Evolutionary conservation across 2,797 vertebrate genomes (phyloP).

Genomic region (Luscinia luscinia): DNA sequence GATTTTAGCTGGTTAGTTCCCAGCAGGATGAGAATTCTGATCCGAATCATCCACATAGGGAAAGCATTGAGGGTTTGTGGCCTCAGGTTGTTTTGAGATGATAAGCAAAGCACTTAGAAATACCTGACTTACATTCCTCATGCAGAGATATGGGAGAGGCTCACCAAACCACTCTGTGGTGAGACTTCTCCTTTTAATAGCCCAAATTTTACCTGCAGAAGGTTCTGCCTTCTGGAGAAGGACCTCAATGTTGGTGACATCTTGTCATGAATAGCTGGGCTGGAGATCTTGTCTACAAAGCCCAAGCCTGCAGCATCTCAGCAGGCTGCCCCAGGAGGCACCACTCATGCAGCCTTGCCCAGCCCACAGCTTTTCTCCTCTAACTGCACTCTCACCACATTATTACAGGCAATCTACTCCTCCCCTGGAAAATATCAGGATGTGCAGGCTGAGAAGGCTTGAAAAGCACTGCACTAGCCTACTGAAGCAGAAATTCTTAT

Average conservation of each 20-base stretch:
- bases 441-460: not conserved
- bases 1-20: not conserved
- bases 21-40: not conserved
- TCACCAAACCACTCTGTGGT: not conserved
- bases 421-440: not conserved
- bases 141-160: fast-evolving
- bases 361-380: not conserved
- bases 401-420: not conserved
- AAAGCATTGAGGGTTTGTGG: not conserved
- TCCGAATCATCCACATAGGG: not conserved
- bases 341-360: not conserved
- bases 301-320: not conserved
- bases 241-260: not conserved
- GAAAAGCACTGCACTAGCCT: not conserved
- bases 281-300: not conserved
- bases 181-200: not conserved
- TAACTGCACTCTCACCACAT: not conserved
- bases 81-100: not conserved
- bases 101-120: not conserved
- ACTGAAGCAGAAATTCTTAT: not conserved
- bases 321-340: not conserved
- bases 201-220: not conserved
- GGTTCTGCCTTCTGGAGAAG: not conserved
- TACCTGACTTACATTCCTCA: not conserved
- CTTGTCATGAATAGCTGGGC: not conserved